Evolutionary conservation across 2,113 vertebrate genomes (phyloP).

Genomic region (Eurystomus gularis): DNA sequence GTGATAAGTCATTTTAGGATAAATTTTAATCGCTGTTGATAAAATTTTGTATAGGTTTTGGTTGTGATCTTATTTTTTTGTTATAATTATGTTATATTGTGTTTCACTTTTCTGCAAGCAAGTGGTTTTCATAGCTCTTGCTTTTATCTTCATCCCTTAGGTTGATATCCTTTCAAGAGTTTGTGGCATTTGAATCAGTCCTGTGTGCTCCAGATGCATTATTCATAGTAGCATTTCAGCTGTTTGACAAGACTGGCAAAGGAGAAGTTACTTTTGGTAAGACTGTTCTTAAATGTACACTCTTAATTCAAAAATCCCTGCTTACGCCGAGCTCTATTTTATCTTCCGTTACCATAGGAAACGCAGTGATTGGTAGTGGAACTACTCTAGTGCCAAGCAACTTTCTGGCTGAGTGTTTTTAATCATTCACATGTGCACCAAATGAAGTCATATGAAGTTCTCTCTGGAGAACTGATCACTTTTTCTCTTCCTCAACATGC

Average conservation of each 20-base stretch:
- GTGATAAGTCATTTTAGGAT: not conserved
- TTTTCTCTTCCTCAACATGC: not conserved
- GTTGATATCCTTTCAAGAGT: slow-evolving; percentile 90
- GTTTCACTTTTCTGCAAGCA: slow-evolving; percentile 8
- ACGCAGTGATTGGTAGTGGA: not conserved
- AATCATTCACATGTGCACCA: not conserved
- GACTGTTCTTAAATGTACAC: not conserved
- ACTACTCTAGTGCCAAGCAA: not conserved
- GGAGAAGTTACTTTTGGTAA: slow-evolving; percentile 88
- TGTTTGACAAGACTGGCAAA: slow-evolving; percentile 88
- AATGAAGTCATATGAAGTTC: not conserved
- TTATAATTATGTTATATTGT: not conserved
- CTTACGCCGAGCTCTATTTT: not conserved
- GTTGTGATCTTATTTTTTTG: not conserved
- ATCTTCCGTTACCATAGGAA: not conserved
- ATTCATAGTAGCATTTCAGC: slow-evolving; percentile 88
- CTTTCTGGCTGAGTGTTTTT: not conserved
- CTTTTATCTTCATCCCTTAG: slow-evolving; percentile 68
- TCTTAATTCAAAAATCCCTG: not conserved
- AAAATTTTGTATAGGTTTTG: not conserved
- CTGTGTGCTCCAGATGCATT: slow-evolving; percentile 86
- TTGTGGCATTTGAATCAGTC: slow-evolving; percentile 87
- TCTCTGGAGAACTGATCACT: not conserved
- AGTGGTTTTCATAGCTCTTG: slow-evolving; percentile 9
- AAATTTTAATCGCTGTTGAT: not conserved